phyloP scores from a whole-genome alignment of 2,113 vertebrate species.

The Psephotus haematonotus region DNA sequence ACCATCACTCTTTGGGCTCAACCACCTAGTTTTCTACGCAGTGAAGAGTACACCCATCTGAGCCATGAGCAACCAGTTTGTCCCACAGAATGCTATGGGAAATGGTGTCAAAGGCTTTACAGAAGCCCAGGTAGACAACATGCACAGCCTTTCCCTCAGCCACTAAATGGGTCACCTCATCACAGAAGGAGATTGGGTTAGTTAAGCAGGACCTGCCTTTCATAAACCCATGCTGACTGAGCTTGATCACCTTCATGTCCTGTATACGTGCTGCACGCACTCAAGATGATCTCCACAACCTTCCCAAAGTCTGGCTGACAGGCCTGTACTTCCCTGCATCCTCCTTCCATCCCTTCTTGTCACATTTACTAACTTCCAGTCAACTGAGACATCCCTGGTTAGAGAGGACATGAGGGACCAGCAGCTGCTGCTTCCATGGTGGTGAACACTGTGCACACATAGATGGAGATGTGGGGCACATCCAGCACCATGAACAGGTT shows the following conservation, averaged over 20 bases:
- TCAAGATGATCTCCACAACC: background rate
- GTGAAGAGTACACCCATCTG: background rate
- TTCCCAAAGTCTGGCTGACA: background rate
- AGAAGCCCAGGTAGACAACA: background rate
- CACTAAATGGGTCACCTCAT: background rate
- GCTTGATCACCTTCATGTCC: background rate
- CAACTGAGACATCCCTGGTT: background rate
- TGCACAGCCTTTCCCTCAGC: background rate
- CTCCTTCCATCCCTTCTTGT: background rate
- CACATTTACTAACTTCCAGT: background rate
- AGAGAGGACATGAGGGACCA: background rate
- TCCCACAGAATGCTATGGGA: background rate
- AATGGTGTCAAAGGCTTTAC: background rate
- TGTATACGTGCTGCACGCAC: background rate
- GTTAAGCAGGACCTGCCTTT: background rate
- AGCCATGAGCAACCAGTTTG: background rate
- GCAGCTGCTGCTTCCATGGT: background rate
- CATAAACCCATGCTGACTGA: background rate
- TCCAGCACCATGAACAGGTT: background rate
- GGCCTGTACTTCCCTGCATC: background rate
- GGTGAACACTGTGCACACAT: background rate
- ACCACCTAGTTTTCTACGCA: background rate
- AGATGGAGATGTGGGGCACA: background rate
- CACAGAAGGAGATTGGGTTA: background rate
- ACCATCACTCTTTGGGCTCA: background rate